Evolutionary conservation across 2,113 vertebrate species (phyloP).

Genomic region (Anhinga anhinga): DNA sequence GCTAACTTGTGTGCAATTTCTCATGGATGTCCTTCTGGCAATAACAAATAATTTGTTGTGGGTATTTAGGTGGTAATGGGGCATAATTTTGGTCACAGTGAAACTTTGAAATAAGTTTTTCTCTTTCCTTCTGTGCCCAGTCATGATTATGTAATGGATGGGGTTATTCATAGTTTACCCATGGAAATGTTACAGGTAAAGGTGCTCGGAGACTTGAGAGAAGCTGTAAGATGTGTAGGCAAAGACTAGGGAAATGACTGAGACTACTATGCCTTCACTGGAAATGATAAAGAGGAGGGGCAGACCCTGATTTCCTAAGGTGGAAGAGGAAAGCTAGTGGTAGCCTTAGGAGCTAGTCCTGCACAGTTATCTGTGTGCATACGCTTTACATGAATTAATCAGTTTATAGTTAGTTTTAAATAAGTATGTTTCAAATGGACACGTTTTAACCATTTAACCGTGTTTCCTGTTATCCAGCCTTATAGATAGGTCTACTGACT

Average conservation of each 20-base stretch:
- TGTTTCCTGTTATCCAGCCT: not conserved
- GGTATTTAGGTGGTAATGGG: not conserved
- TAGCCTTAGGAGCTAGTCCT: not conserved
- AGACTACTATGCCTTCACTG: not conserved
- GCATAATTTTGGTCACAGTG: conserved; percentile 30
- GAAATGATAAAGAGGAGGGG: not conserved
- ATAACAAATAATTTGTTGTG: conserved; percentile 11
- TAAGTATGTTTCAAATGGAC: not conserved
- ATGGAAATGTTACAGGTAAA: not conserved
- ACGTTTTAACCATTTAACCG: not conserved
- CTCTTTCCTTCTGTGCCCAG: not conserved
- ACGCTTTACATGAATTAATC: not conserved
- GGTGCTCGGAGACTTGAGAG: not conserved
- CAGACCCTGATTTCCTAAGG: not conserved
- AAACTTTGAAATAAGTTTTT: conserved; percentile 30
- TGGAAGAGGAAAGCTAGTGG: not conserved
- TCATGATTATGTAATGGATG: conserved; percentile 9
- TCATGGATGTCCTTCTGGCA: not conserved
- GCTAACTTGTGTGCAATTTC: not conserved
- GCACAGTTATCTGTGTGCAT: not conserved
- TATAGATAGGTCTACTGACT: not conserved
- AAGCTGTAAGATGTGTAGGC: not conserved
- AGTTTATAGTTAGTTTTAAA: not conserved
- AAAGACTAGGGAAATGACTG: not conserved
- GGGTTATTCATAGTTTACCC: not conserved